phyloP scores from a whole-genome alignment of 2,888 invertebrate species.

The Meganola albula region DNA sequence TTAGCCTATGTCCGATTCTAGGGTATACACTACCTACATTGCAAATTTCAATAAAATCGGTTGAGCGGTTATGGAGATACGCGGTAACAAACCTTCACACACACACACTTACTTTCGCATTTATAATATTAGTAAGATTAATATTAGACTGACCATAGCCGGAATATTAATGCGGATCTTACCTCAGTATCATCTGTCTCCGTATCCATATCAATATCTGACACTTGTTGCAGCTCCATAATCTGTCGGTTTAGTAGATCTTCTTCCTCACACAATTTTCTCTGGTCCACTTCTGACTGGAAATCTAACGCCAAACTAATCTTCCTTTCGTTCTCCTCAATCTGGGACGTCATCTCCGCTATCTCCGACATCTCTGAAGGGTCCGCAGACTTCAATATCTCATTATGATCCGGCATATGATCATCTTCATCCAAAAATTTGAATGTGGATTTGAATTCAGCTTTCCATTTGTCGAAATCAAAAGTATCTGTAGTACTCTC shows the following conservation, averaged over 20 bases:
- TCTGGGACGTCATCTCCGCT: constrained; percentile 71
- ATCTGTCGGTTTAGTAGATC: constrained; percentile 86
- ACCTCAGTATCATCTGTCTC: constrained; percentile 88
- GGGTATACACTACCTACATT: too few species aligned
- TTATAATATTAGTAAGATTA: too few species aligned
- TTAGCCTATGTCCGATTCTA: too few species aligned
- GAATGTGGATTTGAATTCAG: constrained; percentile 60
- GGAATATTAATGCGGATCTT: constrained; percentile 19
- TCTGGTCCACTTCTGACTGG: constrained; percentile 84
- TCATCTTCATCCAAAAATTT: constrained; percentile 68
- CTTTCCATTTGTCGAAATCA: constrained; percentile 69
- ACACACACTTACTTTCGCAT: too few species aligned
- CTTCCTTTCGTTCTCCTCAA: constrained; percentile 75
- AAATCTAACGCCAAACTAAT: constrained; percentile 80
- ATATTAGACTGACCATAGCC: too few species aligned
- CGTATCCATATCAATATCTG: constrained; percentile 86
- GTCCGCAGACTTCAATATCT: constrained; percentile 61
- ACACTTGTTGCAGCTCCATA: constrained; percentile 82
- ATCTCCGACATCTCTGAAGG: constrained; percentile 72
- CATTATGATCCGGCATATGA: constrained; percentile 57
- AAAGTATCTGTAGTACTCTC: constrained; percentile 63
- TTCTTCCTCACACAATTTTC: constrained; percentile 86
- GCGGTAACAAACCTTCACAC: too few species aligned
- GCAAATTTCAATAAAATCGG: too few species aligned
- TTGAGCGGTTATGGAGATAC: too few species aligned